phyloP scores from a whole-genome alignment of 2,888 invertebrate genomes.

The Spisula solida region DNA sequence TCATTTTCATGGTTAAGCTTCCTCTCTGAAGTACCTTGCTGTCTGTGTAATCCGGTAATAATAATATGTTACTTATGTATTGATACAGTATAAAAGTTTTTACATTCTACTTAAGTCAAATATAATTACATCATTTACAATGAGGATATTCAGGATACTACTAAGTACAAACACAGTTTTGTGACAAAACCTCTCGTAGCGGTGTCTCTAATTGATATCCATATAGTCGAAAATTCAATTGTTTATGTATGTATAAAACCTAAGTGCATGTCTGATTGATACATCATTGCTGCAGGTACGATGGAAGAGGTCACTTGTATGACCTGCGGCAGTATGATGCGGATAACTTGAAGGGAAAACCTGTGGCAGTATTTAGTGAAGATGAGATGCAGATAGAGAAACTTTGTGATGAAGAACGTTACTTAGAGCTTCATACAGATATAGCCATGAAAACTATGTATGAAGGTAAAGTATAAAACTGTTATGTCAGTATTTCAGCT shows the following conservation, averaged over 20 bases:
- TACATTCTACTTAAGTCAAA: not conserved
- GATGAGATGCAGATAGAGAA: conserved; percentile 95
- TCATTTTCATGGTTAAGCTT: too few species aligned
- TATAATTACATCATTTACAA: not conserved
- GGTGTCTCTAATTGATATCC: not conserved
- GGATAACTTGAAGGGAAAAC: conserved; percentile 90
- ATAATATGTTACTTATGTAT: too few species aligned
- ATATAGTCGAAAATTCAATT: not conserved
- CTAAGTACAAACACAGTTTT: not conserved
- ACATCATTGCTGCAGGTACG: conserved; percentile 92
- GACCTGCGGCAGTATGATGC: conserved; percentile 95
- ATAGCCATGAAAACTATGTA: conserved; percentile 96
- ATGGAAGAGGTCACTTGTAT: conserved; percentile 96
- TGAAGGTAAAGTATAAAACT: conserved; percentile 91
- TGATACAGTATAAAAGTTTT: not conserved
- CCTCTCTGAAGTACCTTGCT: too few species aligned
- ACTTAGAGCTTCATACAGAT: conserved; percentile 94
- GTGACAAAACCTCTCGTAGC: conserved; percentile 4
- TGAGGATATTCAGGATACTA: not conserved
- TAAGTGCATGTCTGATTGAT: conserved; percentile 8
- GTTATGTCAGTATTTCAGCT: too few species aligned
- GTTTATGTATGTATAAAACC: not conserved
- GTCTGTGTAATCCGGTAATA: too few species aligned
- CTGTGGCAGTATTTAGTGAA: conserved; percentile 91
- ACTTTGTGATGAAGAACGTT: conserved; percentile 98